These are phyloP conservation scores for Muscicapa adusta DNA, from an alignment of 2,113 vertebrate genomes.

Conservation along the genomic window DNA sequence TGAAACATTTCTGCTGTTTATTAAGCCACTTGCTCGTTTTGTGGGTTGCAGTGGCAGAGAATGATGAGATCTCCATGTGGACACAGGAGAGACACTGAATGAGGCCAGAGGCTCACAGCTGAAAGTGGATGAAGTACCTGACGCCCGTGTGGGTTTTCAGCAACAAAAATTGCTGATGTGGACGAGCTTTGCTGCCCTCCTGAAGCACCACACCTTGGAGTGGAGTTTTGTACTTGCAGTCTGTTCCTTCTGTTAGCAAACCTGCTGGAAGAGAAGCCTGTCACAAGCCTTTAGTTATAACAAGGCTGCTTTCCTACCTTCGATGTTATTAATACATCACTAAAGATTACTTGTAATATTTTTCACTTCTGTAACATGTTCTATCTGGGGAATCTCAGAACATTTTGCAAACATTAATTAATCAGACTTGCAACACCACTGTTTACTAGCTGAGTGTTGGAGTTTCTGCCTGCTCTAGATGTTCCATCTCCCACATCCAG, in stretches of 20 bases:
- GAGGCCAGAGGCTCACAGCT: neutral
- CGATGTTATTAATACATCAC: neutral
- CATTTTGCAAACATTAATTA: slow-evolving; percentile 40
- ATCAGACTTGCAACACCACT: neutral
- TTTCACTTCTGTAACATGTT: neutral
- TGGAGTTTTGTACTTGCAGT: neutral
- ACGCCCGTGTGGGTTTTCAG: neutral
- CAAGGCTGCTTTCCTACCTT: neutral
- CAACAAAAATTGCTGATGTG: neutral
- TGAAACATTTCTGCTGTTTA: neutral
- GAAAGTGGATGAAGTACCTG: neutral
- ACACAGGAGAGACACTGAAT: neutral
- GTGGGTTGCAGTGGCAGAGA: neutral
- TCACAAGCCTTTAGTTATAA: neutral
- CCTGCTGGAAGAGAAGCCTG: neutral
- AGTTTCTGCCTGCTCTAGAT: neutral
- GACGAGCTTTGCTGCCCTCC: neutral
- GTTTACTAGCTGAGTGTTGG: neutral
- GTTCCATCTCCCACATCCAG: neutral
- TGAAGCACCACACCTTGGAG: neutral
- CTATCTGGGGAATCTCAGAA: slow-evolving; percentile 24
- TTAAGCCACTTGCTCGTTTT: neutral
- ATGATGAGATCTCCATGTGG: neutral
- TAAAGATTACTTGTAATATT: neutral
- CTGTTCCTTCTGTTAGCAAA: neutral